Base-by-base conservation (phyloP, 2,888 invertebrate species). In the Aleiodes leptofemur region DNA sequence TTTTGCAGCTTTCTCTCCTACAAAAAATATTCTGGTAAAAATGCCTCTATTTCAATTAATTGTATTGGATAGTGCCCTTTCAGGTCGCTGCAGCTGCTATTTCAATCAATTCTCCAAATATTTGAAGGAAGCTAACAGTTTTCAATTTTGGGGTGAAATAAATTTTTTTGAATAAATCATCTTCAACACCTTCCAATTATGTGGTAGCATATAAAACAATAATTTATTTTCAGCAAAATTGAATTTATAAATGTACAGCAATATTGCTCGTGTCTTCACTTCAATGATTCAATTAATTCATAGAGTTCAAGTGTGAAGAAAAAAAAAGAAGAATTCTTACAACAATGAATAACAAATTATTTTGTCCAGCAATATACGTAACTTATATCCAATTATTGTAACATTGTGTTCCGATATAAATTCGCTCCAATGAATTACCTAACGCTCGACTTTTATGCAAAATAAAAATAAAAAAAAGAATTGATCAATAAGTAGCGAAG, bases 171-270 rank as follows among this genome's bases (percentile, higher is more conserved):
- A 43, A 64, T 69, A 64, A 74, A 77, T 71, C 71, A 73, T 4
- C 50, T 77, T 59, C 57, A 66, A 56, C 23, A 50, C 31, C 14
- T 31, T 73, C 70, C 56, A 48, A 23, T 50, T 38, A 38, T 14
- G 14, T 31, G 64, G 64, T 64, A 64, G 64, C 64, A 64, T 64
- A 64, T 64, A 64, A 64, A 64, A 64, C 64, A 43, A 64, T 64
- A 64, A 64, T 64, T 64, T 64, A 64, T 64, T 53, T 48, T 64
- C 64, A 64, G 64, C 64, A n/a, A 23, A 48, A 64, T 64, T 43
- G 48, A 59, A 64, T 64, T 64, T 66, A 68, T 56, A 31, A 57
- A 75, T 55, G 59, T 71, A 29, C 64, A 66, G 71, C 61, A 50
- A 14, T 16, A 29, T 61, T 43, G 16, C 23, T 61, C 53, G 64